phyloP scores from a whole-genome alignment of 2,888 invertebrate species.

The Lycia hirtaria region DNA sequence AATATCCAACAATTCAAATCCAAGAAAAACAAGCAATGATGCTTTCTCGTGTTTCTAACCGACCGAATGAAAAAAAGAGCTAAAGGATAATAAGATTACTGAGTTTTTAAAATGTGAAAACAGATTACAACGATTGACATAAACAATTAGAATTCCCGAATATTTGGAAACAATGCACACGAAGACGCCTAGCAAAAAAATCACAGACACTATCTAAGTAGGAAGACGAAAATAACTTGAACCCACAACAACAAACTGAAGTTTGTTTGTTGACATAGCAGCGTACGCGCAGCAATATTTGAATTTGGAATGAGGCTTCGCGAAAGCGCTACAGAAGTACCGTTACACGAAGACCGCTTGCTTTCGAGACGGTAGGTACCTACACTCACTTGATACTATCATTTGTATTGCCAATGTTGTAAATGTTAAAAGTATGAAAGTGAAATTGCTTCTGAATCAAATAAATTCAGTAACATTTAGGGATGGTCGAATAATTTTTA shows the following conservation, averaged over 20 bases:
- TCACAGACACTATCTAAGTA: slow-evolving; percentile 34
- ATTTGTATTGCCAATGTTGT: slow-evolving; percentile 16
- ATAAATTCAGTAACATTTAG: neutral
- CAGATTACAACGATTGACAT: neutral
- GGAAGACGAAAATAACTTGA: slow-evolving; percentile 34
- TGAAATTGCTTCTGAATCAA: slow-evolving; percentile 17
- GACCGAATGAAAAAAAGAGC: no score
- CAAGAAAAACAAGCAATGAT: no score
- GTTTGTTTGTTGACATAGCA: slow-evolving; percentile 61
- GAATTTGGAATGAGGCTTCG: slow-evolving; percentile 71
- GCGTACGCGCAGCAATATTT: slow-evolving; percentile 65
- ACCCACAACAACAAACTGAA: slow-evolving; percentile 41
- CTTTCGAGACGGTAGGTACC: slow-evolving; percentile 29
- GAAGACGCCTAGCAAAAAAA: slow-evolving; percentile 24
- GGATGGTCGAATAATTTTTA: no score
- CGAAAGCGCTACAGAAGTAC: slow-evolving; percentile 68
- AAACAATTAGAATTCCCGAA: slow-evolving; percentile 7
- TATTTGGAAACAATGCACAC: slow-evolving; percentile 4
- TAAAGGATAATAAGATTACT: neutral
- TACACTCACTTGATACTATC: slow-evolving; percentile 9
- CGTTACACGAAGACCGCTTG: slow-evolving; percentile 76
- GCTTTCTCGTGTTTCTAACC: no score
- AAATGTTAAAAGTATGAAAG: slow-evolving; percentile 19
- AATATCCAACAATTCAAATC: no score
- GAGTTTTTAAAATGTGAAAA: neutral